Evolutionary conservation across 1,140 invertebrate species (phyloP).

Genomic region (Physella acuta): DNA sequence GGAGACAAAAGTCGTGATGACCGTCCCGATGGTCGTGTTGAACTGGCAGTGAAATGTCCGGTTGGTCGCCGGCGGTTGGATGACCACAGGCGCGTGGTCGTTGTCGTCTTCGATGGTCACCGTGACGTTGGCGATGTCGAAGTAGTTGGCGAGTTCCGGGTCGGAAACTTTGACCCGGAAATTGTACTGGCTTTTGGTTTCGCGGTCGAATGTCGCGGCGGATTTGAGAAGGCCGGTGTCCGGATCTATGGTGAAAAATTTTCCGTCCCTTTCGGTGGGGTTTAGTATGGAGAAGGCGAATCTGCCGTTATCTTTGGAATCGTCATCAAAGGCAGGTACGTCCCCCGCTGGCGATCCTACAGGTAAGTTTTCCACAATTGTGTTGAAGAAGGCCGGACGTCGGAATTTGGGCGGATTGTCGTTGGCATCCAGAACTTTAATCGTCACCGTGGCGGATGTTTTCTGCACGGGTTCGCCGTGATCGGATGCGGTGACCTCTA

Average conservation of each 20-base stretch:
- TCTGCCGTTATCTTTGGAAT: conserved; percentile 79
- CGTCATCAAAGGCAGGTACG: conserved; percentile 86
- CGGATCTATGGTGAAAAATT: conserved; percentile 66
- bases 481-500: conserved; percentile 71
- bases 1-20: conserved; percentile 38
- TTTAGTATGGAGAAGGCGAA: conserved; percentile 75
- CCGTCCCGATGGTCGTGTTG: conserved; percentile 33
- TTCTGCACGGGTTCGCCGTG: conserved; percentile 63
- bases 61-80: conserved; percentile 40
- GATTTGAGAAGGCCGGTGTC: conserved; percentile 59
- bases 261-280: conserved; percentile 4
- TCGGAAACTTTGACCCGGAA: conserved; percentile 73
- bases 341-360: conserved; percentile 74
- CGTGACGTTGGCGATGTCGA: conserved; percentile 63
- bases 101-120: conserved; percentile 74
- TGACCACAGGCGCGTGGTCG: conserved; percentile 80
- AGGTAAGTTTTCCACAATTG: conserved; percentile 71
- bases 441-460: conserved; percentile 37
- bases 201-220: conserved; percentile 80
- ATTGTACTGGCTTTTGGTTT: conserved; percentile 74
- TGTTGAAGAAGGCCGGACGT: conserved; percentile 35
- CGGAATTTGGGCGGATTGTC: conserved; percentile 49
- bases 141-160: conserved; percentile 66
- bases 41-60: conserved; percentile 37
- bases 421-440: conserved; percentile 72